These are phyloP conservation scores for Gymnobelideus leadbeateri DNA, from an alignment of 2,113 vertebrate genomes.

Conservation along the genomic window DNA sequence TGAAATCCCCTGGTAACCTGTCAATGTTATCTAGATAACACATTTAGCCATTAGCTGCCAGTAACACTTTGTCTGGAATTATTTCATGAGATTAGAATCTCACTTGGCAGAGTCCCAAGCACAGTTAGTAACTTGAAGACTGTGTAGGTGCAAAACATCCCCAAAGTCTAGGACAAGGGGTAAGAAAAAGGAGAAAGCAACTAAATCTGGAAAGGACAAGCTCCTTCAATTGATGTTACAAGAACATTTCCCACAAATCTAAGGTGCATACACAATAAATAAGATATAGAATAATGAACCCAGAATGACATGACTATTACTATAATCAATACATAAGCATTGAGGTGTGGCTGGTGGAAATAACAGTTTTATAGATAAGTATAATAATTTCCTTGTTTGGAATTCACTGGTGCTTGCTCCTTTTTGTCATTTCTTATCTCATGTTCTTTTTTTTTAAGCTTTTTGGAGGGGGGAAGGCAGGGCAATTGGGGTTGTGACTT, in stretches of 20 bases:
- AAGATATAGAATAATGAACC: neutral
- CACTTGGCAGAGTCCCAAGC: slow-evolving; percentile 39
- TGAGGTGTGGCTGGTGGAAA: neutral
- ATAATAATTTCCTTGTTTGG: neutral
- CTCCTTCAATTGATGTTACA: neutral
- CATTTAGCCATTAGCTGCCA: slow-evolving; percentile 42
- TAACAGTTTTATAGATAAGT: neutral
- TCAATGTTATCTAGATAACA: slow-evolving; percentile 40
- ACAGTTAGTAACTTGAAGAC: neutral
- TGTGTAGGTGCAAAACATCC: neutral
- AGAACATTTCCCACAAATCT: neutral
- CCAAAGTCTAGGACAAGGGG: neutral
- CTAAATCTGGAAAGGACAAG: neutral
- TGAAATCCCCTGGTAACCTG: neutral
- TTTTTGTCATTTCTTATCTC: neutral
- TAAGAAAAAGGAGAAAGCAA: neutral
- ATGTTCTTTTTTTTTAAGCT: neutral
- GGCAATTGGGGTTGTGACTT: too few relatives aligned
- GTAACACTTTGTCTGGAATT: slow-evolving; percentile 37
- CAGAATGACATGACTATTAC: neutral
- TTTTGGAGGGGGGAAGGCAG: too few relatives aligned
- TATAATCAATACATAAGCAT: neutral
- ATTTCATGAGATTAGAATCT: slow-evolving; percentile 59
- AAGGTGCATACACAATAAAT: neutral
- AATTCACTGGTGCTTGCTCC: neutral